Conservation (phyloP, 2,888 invertebrate species). For the Xylocampa areola region DNA sequence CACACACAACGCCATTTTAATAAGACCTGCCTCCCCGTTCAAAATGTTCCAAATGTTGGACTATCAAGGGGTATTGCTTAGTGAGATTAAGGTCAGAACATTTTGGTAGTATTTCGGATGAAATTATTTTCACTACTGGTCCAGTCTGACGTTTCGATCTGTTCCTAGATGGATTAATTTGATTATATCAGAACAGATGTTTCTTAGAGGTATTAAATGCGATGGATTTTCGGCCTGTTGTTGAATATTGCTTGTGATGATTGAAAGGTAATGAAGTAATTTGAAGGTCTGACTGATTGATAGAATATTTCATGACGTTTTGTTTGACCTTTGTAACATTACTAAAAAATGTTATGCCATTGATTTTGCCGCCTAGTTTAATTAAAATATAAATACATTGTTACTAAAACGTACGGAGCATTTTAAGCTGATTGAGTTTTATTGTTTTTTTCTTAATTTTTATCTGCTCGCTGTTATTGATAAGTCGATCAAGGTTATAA, state of each 20-base stretch:
- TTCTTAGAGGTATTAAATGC: constrained; percentile 62
- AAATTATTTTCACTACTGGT: constrained; percentile 87
- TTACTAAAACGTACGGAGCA: no score
- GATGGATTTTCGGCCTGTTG: constrained; percentile 15
- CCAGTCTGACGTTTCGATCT: constrained; percentile 88
- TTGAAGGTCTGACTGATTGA: background rate
- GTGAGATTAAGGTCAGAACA: constrained; percentile 55
- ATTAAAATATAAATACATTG: no score
- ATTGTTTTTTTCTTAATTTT: no score
- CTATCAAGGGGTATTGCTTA: constrained; percentile 14
- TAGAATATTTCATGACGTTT: background rate
- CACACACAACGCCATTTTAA: constrained; percentile 65
- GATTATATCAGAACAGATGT: constrained; percentile 87
- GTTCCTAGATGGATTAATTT: constrained; percentile 89
- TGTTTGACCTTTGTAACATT: no score
- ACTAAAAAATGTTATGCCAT: no score
- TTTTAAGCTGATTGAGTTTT: no score
- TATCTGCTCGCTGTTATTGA: no score
- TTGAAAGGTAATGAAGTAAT: background rate
- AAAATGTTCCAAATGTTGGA: constrained; percentile 2
- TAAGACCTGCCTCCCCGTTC: constrained; percentile 56
- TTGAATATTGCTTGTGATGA: constrained; percentile 16
- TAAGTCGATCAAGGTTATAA: no score
- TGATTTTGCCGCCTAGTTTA: no score
- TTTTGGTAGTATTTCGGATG: constrained; percentile 67